Conservation (phyloP, 2,797 vertebrate species). For the Heteromormyrus szaboi region DNA sequence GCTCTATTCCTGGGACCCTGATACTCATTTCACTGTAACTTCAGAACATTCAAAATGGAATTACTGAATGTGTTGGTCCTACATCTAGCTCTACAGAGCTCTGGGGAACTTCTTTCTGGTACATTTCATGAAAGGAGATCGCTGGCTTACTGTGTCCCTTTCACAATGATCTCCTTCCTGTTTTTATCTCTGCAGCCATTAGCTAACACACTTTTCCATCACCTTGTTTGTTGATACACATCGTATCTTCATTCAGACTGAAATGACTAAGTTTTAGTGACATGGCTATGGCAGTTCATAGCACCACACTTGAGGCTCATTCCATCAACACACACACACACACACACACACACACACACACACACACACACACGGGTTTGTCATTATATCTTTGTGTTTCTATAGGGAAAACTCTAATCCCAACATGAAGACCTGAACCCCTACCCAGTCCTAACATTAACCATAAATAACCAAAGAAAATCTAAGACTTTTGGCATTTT, state of each 20-base stretch:
- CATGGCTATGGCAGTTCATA: not conserved
- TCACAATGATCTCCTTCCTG: not conserved
- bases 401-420: not conserved
- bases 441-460: not conserved
- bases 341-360: not conserved
- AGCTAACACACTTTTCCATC: not conserved
- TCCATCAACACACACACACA: not conserved
- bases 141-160: not conserved
- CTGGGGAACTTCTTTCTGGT: not conserved
- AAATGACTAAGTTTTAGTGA: not conserved
- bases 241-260: not conserved
- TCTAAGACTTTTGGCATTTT: too few relatives aligned
- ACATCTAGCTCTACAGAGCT: not conserved
- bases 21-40: not conserved
- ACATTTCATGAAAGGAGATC: not conserved
- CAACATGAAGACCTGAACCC: too few relatives aligned
- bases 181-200: not conserved
- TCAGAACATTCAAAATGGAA: not conserved
- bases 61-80: not conserved
- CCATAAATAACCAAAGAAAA: not conserved
- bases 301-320: not conserved
- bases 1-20: not conserved
- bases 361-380: not conserved
- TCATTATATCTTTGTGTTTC: not conserved
- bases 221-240: not conserved